Conservation (phyloP, 2,113 vertebrate genomes). For the Odocoileus virginianus region DNA sequence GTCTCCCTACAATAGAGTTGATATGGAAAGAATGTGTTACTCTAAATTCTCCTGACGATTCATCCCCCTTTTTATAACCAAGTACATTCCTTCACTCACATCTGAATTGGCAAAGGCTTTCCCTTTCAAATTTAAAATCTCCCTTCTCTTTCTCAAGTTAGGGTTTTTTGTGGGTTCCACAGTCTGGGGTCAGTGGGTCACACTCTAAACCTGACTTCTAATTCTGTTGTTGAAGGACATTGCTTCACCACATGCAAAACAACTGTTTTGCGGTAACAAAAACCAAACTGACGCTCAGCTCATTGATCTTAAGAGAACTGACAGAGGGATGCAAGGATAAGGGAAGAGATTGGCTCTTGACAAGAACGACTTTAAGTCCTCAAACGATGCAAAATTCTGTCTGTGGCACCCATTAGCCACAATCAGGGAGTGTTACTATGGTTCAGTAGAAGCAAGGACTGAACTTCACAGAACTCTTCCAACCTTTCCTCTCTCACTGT, state of each 20-base stretch:
- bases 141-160: neutral
- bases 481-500: constrained; percentile 75
- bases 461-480: constrained; percentile 77
- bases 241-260: constrained; percentile 18
- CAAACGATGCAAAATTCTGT: constrained; percentile 67
- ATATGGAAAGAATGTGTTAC: neutral
- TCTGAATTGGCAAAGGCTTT: constrained; percentile 30
- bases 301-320: constrained; percentile 61
- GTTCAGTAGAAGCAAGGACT: constrained; percentile 65
- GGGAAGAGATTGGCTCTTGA: constrained; percentile 33
- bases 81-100: neutral
- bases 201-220: constrained; percentile 41
- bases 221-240: constrained; percentile 44
- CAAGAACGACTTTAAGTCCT: constrained; percentile 56
- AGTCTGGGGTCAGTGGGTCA: constrained; percentile 53
- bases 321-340: neutral
- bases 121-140: constrained; percentile 35
- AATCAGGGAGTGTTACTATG: constrained; percentile 73
- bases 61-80: constrained; percentile 52
- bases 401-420: constrained; percentile 67
- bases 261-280: neutral
- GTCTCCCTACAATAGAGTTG: neutral
- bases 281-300: neutral
- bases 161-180: neutral
- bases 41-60: neutral